These are phyloP conservation scores for Latrodectus hesperus DNA, from an alignment of 2,888 invertebrate genomes.

Conservation along the genomic window DNA sequence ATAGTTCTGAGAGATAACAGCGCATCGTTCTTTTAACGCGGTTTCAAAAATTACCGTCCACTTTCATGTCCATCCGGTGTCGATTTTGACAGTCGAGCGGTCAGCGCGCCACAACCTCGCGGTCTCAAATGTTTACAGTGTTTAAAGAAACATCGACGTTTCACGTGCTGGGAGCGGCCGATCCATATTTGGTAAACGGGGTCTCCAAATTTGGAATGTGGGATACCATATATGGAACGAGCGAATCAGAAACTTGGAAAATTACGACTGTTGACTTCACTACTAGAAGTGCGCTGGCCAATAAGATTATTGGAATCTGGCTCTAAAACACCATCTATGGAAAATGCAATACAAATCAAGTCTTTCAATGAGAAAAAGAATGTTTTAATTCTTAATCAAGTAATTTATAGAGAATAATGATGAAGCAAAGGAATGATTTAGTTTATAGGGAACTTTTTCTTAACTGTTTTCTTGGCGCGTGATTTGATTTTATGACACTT, in stretches of 20 bases:
- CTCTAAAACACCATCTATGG: conserved; percentile 62
- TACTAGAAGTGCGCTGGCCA: conserved; percentile 26
- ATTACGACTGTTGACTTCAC: conserved; percentile 42
- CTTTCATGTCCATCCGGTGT: conserved; percentile 16
- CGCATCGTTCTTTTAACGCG: neutral
- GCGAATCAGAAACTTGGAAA: conserved; percentile 58
- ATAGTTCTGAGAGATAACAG: conserved; percentile 57
- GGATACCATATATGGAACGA: conserved; percentile 74
- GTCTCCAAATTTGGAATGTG: conserved; percentile 74
- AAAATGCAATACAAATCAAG: neutral
- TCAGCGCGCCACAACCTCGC: conserved; percentile 10
- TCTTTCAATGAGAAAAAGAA: no score
- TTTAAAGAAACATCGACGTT: conserved; percentile 41
- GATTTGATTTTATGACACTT: no score
- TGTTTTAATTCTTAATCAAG: no score
- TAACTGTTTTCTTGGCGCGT: no score
- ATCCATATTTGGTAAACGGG: conserved; percentile 73
- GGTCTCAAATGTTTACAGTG: conserved; percentile 50
- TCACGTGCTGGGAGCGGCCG: conserved; percentile 62
- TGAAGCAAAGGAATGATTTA: no score
- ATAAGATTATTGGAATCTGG: conserved; percentile 30
- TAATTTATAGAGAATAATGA: no score
- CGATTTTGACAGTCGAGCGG: conserved; percentile 4
- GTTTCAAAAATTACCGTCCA: neutral
- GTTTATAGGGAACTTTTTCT: no score